phyloP scores from a whole-genome alignment of 2,113 vertebrate genomes.

The Brachyistius frenatus region DNA sequence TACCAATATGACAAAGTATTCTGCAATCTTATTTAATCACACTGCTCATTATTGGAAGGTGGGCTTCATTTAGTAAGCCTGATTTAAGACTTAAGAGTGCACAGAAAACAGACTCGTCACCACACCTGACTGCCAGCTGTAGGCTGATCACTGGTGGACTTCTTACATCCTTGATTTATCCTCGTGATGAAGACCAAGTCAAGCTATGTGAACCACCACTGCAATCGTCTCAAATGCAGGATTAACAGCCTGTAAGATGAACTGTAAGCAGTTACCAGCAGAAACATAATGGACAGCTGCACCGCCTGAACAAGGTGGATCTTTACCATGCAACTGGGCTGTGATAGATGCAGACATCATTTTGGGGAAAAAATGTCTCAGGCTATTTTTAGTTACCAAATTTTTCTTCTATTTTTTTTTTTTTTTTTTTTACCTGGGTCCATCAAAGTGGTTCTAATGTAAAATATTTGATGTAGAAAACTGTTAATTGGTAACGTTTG shows the following conservation, averaged over 20 bases:
- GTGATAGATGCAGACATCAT: neutral
- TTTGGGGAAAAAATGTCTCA: neutral
- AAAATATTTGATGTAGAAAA: too few relatives aligned
- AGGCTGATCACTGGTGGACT: slow-evolving; percentile 10
- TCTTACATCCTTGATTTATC: neutral
- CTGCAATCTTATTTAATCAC: too few relatives aligned
- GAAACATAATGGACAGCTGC: slow-evolving; percentile 17
- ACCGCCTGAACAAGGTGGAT: slow-evolving; percentile 6
- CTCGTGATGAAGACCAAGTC: neutral
- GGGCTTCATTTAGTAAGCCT: neutral
- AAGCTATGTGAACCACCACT: neutral
- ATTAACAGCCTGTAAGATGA: neutral
- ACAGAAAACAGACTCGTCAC: neutral
- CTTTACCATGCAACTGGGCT: neutral
- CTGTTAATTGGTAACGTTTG: too few relatives aligned
- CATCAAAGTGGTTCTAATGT: too few relatives aligned
- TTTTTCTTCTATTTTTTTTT: too few relatives aligned
- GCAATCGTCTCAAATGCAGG: neutral
- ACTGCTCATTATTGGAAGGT: neutral
- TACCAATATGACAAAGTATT: neutral
- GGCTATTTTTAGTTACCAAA: too few relatives aligned
- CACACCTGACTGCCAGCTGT: neutral
- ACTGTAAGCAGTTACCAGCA: neutral
- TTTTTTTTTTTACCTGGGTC: too few relatives aligned
- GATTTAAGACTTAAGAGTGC: neutral